Evolutionary conservation across 23 tunicate species (phyloP).

Genomic region (Halocynthia aurantium): DNA sequence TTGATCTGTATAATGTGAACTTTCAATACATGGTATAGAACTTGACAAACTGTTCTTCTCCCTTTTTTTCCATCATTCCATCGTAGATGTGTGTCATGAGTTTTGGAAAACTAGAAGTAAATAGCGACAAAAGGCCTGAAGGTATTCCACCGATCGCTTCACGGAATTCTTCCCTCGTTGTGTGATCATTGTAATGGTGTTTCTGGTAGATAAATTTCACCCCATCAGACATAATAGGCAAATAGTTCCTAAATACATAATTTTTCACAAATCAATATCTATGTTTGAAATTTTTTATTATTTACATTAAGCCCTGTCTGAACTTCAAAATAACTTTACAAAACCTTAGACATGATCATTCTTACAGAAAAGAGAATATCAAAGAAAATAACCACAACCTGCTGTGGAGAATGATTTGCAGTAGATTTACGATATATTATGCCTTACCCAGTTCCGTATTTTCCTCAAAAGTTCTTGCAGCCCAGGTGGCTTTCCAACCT

Average conservation of each 20-base stretch:
- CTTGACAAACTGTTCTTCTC: background rate
- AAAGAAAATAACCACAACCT: no score
- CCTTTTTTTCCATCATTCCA: background rate
- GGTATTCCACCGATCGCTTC: constrained; percentile 10
- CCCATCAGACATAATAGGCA: background rate
- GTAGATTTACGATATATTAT: background rate
- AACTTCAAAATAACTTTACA: no score
- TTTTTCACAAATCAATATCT: no score
- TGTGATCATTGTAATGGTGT: constrained; percentile 19
- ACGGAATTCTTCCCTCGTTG: constrained; percentile 2
- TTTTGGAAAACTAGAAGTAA: background rate
- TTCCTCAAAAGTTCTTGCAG: constrained; percentile 4
- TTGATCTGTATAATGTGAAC: background rate
- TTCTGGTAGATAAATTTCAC: constrained; percentile 1
- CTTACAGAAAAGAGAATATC: no score
- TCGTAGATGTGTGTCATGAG: constrained; percentile 8
- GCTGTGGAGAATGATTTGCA: no score
- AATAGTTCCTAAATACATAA: no score
- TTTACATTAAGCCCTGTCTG: no score
- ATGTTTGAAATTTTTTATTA: no score
- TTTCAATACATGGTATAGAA: constrained; percentile 7
- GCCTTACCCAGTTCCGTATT: constrained; percentile 24
- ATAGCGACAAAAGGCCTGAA: background rate
- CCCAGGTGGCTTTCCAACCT: background rate
- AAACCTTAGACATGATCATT: no score